Evolutionary conservation across 2,113 vertebrate species (phyloP), one percentile per base, ranked within the genome.

Genomic region (Bungarus multicinctus): DNA sequence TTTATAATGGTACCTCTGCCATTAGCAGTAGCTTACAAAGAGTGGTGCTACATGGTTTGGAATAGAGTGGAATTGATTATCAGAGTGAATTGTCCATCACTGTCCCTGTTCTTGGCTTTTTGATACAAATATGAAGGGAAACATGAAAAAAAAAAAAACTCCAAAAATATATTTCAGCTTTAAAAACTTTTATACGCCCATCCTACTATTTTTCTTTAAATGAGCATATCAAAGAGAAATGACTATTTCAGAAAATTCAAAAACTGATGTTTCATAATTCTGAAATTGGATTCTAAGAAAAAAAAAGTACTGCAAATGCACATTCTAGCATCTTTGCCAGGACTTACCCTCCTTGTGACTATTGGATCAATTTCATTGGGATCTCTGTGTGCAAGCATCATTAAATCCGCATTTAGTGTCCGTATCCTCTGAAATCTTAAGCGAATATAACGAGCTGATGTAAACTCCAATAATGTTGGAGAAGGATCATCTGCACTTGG

Each of bases 401-500:
- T 99, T 94, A 99, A 98, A 96, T 99, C 99, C 0, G 99, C 99
- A 90, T 99, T 99, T 87, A 99, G 96, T 0, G 99, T 99, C 30
- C 99, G 96, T 95, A 99, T 99, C 93, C 98, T 98, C 96, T 98
- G 99, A 93, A 99, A 98, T 93, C 98, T 98, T 95, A 99, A 94
- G 92, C 99, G 98, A 97, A 99, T 99, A 89, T 98, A 99, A 43
- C 98, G 99, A 88, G 99, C 98, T 0, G 99, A 99, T 88, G 99
- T 99, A 97, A 99, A 99, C 95, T 99, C 99, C 34, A 99, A 95
- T 50, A 99, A 96, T 22, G 96, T 96, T 0, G 97, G 98, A 7
- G 99, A 99, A 1, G 99, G 99, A 95, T 99, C 98, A 1, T 99
- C 99, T 3, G 99, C 99, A 87, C 99, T 99, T 25, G 99, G 99